Evolutionary conservation across 2,888 invertebrate genomes (phyloP).

Genomic region (Erebia palarica): DNA sequence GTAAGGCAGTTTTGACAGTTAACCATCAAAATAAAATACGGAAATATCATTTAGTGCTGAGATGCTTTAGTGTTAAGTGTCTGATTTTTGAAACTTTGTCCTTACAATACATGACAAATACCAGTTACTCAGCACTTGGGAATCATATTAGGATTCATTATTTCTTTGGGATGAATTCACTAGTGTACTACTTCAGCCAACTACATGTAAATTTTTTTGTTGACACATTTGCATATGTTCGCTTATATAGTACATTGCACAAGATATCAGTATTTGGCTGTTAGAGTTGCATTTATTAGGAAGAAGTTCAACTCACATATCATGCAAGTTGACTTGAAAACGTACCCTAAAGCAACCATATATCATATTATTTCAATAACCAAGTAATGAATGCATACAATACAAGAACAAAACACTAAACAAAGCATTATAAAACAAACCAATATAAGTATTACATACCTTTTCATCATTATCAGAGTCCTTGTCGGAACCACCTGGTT

Average conservation of each 20-base stretch:
- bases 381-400: constrained; percentile 43
- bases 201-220: too few species aligned
- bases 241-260: too few species aligned
- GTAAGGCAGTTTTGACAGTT: too few species aligned
- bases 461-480: constrained; percentile 96
- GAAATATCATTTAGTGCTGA: not conserved
- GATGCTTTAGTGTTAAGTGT: too few species aligned
- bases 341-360: constrained; percentile 9
- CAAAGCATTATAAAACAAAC: constrained; percentile 26
- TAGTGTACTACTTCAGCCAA: too few species aligned
- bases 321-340: not conserved
- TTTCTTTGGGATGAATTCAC: too few species aligned
- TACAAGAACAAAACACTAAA: constrained; percentile 38
- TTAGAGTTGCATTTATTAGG: too few species aligned
- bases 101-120: not conserved
- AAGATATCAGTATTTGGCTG: too few species aligned
- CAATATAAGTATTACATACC: constrained; percentile 80
- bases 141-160: not conserved
- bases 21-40: too few species aligned
- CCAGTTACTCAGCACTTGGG: not conserved
- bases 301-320: not conserved
- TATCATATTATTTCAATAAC: constrained; percentile 46
- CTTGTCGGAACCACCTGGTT: constrained; percentile 91
- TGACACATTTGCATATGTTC: too few species aligned
- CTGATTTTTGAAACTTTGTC: too few species aligned